These are phyloP conservation scores for Neodiprion fabricii DNA, from an alignment of 1,140 invertebrate genomes.

Conservation along the genomic window DNA sequence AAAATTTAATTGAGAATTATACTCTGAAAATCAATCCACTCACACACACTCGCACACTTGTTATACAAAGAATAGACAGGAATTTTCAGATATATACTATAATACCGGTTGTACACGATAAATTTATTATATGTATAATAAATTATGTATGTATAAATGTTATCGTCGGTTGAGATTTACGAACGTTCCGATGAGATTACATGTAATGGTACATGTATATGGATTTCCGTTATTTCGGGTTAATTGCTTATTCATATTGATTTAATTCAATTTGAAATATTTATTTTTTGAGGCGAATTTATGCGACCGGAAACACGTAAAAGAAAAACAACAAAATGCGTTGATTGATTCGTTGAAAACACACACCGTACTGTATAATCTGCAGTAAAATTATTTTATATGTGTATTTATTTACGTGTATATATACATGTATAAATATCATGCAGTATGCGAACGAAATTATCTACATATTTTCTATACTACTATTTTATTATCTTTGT, in stretches of 20 bases:
- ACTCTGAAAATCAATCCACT: no score
- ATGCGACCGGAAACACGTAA: not conserved
- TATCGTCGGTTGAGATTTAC: no score
- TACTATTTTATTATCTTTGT: no score
- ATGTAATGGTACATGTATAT: no score
- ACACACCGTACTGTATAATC: not conserved
- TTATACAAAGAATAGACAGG: not conserved
- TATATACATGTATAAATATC: not conserved
- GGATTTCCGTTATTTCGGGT: not conserved
- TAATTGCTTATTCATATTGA: no score
- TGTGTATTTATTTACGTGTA: no score
- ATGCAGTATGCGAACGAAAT: not conserved
- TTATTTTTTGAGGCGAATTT: not conserved
- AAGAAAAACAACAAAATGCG: not conserved
- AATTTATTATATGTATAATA: no score
- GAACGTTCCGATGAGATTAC: no score
- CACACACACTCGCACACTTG: not conserved
- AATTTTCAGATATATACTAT: not conserved
- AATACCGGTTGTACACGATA: not conserved
- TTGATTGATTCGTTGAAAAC: not conserved
- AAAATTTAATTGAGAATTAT: no score
- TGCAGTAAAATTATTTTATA: no score
- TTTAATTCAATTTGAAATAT: not conserved
- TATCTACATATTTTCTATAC: not conserved
- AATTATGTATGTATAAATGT: no score